Evolutionary conservation across 92 coral and sea anemone genomes (phyloP).

Genomic region (Hydrozoanthus gracilis): DNA sequence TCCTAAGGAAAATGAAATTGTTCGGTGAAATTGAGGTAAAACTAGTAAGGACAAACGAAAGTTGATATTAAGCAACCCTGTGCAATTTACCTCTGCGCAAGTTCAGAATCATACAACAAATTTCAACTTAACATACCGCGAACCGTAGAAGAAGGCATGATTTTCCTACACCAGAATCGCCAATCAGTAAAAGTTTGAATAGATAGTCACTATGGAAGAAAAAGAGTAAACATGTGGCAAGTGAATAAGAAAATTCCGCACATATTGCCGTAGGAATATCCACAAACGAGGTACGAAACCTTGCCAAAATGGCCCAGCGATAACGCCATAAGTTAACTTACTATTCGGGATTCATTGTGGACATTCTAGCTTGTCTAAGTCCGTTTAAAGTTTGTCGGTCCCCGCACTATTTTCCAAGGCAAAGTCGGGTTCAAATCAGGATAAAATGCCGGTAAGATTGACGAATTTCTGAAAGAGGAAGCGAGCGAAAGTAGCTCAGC

Average conservation of each 20-base stretch:
- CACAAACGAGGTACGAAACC: conserved; percentile 73
- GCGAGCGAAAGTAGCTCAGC: conserved; percentile 92
- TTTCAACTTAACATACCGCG: conserved; percentile 77
- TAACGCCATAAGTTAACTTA: conserved; percentile 81
- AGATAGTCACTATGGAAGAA: conserved; percentile 91
- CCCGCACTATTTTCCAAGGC: conserved; percentile 72
- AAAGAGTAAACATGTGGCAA: conserved; percentile 62
- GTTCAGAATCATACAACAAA: conserved; percentile 42
- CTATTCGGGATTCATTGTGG: conserved; percentile 99
- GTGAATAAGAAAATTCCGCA: conserved; percentile 67
- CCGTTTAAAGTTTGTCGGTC: conserved; percentile 73
- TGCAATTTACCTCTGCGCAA: conserved; percentile 62
- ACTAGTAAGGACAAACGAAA: conserved; percentile 39
- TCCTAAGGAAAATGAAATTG: conserved; percentile 69
- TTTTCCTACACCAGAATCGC: conserved; percentile 99
- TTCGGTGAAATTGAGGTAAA: conserved; percentile 40
- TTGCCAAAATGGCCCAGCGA: conserved; percentile 69
- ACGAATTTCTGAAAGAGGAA: conserved; percentile 85
- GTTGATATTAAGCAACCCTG: conserved; percentile 47
- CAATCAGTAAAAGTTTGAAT: conserved; percentile 98
- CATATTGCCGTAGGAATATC: conserved; percentile 76
- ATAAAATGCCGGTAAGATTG: conserved; percentile 80
- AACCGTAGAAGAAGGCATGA: conserved; percentile 99
- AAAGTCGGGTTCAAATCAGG: conserved; percentile 78
- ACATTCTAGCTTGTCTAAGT: conserved; percentile 92